Conservation (phyloP, 2,797 vertebrate species). For the Pseudochirops corinnae region DNA sequence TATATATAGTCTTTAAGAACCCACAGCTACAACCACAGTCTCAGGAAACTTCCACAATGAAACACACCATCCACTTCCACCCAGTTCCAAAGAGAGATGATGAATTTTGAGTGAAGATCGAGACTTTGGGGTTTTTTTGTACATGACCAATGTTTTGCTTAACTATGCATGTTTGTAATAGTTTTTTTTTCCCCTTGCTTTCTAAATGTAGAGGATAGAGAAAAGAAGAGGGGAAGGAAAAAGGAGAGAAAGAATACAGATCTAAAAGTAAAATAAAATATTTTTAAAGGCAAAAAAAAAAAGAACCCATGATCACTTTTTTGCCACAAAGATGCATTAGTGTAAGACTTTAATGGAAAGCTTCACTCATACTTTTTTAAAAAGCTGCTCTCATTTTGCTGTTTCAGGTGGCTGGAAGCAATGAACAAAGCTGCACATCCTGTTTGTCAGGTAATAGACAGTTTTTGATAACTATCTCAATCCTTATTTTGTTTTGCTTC, state of each 20-base stretch:
- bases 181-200: background rate
- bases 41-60: background rate
- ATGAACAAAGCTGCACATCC: slow-evolving; percentile 92
- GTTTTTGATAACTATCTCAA: background rate
- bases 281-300: background rate
- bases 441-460: slow-evolving; percentile 88
- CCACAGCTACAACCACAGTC: background rate
- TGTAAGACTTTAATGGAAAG: background rate
- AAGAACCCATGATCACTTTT: background rate
- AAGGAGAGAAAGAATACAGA: background rate
- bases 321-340: background rate
- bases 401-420: slow-evolving; percentile 92
- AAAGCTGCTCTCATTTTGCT: slow-evolving; percentile 37
- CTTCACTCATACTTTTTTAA: background rate
- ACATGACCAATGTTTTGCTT: background rate
- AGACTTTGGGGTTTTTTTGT: background rate
- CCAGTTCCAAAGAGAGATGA: background rate
- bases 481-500: slow-evolving; percentile 21
- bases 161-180: background rate
- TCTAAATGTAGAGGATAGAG: background rate
- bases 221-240: background rate
- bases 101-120: background rate
- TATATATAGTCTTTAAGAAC: background rate
- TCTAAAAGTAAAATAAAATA: background rate
- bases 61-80: background rate